Conservation (phyloP, 2,797 vertebrate species). For the Parauchenoglanis ngamensis region DNA sequence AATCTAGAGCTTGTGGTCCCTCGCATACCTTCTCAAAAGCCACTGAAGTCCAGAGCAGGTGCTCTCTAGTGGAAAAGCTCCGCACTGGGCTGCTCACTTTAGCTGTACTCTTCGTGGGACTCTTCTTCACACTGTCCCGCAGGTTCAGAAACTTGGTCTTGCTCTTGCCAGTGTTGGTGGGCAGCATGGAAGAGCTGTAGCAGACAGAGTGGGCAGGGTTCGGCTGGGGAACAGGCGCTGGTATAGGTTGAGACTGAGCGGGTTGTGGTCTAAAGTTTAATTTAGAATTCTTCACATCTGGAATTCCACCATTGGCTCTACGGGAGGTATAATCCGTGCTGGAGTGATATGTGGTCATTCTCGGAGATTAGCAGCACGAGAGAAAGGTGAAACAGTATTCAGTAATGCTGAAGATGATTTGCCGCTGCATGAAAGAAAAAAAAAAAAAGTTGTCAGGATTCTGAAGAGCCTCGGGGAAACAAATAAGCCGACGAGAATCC, state of each 20-base stretch:
- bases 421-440: not conserved
- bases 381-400: constrained; percentile 1
- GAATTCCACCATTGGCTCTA: constrained; percentile 49
- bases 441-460: not conserved
- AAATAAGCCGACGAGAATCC: constrained; percentile 50
- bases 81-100: constrained; percentile 73
- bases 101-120: constrained; percentile 84
- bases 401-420: not conserved
- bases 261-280: constrained; percentile 51
- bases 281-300: constrained; percentile 37
- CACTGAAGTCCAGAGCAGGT: constrained; percentile 70
- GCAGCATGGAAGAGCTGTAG: constrained; percentile 74
- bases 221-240: constrained; percentile 35
- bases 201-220: constrained; percentile 38
- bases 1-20: not conserved
- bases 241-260: not conserved
- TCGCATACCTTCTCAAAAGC: constrained; percentile 60
- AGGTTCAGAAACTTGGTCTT: constrained; percentile 81
- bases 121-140: constrained; percentile 87
- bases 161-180: constrained; percentile 71
- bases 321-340: constrained; percentile 60
- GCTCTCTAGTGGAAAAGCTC: constrained; percentile 57
- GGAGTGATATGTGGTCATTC: constrained; percentile 68
- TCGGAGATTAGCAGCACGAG: not conserved
- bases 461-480: not conserved